A percentile compares a stretch with the other conserved stretches of the same genome.
These are phyloP conservation scores for Pseudotriccus pelzelni DNA, from an alignment of 2,797 vertebrate species.

Conservation along the genomic window DNA sequence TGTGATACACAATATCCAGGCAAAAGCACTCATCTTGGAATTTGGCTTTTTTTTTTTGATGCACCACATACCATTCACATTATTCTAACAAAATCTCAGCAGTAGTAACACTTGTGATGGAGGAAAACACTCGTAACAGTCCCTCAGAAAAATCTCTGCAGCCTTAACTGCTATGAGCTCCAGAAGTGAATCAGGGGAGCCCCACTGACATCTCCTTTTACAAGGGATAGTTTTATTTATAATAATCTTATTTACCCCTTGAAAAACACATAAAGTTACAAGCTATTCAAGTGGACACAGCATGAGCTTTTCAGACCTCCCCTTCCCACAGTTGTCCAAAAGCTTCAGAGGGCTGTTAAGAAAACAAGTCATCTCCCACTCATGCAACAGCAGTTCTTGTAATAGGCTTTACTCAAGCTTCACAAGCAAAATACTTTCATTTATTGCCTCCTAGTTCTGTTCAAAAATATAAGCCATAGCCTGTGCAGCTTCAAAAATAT, in stretches of 20 bases:
- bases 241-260: not conserved
- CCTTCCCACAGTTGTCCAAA: not conserved
- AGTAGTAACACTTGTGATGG: not conserved
- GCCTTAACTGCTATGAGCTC: not conserved
- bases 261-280: not conserved
- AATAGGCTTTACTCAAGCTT: not conserved
- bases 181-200: not conserved
- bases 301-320: not conserved
- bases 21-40: not conserved
- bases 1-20: not conserved
- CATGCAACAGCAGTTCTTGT: not conserved
- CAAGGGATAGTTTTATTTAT: not conserved
- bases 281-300: not conserved
- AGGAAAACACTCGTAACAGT: not conserved
- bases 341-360: not conserved
- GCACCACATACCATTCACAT: not conserved
- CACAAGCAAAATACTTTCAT: not conserved
- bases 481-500: not conserved
- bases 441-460: not conserved
- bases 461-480: not conserved
- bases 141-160: not conserved
- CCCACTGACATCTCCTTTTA: not conserved
- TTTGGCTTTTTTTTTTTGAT: not conserved
- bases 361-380: not conserved
- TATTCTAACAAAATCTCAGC: not conserved